phyloP scores from a whole-genome alignment of 1,140 invertebrate genomes.

The Colletes latitarsis region DNA sequence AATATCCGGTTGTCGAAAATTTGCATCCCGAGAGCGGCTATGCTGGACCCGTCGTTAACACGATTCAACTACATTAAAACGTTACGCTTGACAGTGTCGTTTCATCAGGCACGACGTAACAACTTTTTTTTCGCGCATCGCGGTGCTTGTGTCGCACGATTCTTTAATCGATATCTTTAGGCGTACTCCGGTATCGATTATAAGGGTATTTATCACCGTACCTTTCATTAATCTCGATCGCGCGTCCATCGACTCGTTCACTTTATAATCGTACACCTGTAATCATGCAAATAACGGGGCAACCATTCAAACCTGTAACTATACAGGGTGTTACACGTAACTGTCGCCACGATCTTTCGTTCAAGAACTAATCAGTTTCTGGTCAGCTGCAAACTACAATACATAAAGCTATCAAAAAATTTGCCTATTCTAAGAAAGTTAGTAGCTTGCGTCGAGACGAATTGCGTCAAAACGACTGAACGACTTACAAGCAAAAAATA shows the following conservation, averaged over 20 bases:
- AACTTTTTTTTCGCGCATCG: background rate
- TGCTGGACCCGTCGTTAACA: background rate
- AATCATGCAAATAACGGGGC: slow-evolving; percentile 60
- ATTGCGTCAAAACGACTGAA: no score
- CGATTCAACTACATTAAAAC: slow-evolving; percentile 13
- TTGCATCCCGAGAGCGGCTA: background rate
- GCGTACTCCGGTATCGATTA: slow-evolving; percentile 51
- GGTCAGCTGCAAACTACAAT: no score
- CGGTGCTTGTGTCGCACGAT: background rate
- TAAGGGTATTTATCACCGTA: slow-evolving; percentile 45
- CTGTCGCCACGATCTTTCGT: background rate
- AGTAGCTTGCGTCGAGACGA: no score
- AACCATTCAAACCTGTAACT: slow-evolving; percentile 39
- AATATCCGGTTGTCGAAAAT: slow-evolving; percentile 15
- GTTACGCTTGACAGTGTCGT: background rate
- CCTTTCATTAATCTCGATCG: slow-evolving; percentile 50
- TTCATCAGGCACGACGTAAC: slow-evolving; percentile 15
- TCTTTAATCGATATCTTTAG: slow-evolving; percentile 53
- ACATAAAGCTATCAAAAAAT: no score
- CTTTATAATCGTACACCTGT: slow-evolving; percentile 52
- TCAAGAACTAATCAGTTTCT: no score
- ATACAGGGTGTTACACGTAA: background rate
- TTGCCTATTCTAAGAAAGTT: no score
- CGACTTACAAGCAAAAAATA: no score
- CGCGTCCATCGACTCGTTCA: slow-evolving; percentile 10